Evolutionary conservation across 2,797 vertebrate species (phyloP).

Genomic region (Strix occidentalis): DNA sequence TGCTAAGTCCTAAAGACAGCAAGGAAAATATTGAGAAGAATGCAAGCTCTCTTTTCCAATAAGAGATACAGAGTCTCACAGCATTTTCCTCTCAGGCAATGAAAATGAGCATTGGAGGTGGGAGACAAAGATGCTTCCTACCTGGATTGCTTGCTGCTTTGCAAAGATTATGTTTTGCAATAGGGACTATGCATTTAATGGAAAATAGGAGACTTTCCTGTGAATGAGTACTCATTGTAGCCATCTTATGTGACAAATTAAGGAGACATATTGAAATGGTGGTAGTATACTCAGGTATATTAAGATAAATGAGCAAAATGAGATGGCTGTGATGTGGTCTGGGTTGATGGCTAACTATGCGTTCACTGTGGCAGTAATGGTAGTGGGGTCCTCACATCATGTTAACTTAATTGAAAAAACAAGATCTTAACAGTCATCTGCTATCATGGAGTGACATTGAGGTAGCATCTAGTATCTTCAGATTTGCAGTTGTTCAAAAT

Average conservation of each 20-base stretch:
- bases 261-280: background rate
- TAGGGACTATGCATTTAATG: background rate
- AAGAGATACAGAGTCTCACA: slow-evolving; percentile 38
- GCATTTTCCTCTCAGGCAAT: slow-evolving; percentile 53
- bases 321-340: background rate
- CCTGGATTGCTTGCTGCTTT: background rate
- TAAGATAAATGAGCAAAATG: background rate
- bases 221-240: background rate
- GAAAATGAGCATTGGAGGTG: background rate
- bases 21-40: background rate
- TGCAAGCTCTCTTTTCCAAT: slow-evolving; percentile 38
- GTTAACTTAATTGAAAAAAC: background rate
- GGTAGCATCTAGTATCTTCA: background rate
- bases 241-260: background rate
- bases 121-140: slow-evolving; percentile 22
- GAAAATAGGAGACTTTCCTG: background rate
- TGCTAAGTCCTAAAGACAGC: slow-evolving; percentile 32
- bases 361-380: background rate
- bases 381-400: background rate
- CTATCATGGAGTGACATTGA: background rate
- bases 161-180: background rate
- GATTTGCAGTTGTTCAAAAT: background rate
- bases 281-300: background rate
- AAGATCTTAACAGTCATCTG: background rate
- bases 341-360: background rate